A percentile compares a stretch with the other conserved stretches of the same genome.
Evolutionary conservation across 1,140 invertebrate species (phyloP).

Genomic region (Caerostris extrusa): DNA sequence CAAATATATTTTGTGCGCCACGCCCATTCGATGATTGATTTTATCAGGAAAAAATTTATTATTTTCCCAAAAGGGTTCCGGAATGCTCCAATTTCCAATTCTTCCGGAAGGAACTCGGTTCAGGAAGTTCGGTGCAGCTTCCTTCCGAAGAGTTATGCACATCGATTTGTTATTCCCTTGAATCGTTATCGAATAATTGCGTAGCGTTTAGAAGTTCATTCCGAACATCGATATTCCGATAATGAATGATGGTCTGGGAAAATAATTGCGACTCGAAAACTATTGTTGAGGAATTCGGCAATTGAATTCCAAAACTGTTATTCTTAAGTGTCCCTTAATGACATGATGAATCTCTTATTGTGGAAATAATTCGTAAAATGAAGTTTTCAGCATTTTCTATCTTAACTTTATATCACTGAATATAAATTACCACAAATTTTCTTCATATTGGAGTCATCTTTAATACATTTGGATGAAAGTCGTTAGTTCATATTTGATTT

Average conservation of each 20-base stretch:
- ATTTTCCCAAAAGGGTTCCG: neutral
- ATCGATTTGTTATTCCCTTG: slow-evolving; percentile 58
- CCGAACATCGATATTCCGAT: slow-evolving; percentile 41
- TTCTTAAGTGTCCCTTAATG: too few species aligned
- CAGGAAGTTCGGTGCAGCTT: slow-evolving; percentile 54
- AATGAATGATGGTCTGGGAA: slow-evolving; percentile 7
- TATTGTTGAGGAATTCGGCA: neutral
- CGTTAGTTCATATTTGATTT: too few species aligned
- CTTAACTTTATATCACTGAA: too few species aligned
- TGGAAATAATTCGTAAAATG: too few species aligned
- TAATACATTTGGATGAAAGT: too few species aligned
- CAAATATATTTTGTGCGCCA: too few species aligned
- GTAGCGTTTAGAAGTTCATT: slow-evolving; percentile 54
- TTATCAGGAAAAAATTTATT: neutral
- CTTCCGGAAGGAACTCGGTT: slow-evolving; percentile 24
- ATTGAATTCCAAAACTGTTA: too few species aligned
- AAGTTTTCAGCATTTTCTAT: too few species aligned
- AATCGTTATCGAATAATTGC: slow-evolving; percentile 65
- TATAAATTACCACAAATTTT: too few species aligned
- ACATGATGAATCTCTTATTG: too few species aligned
- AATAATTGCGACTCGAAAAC: neutral
- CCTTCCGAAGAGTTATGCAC: slow-evolving; percentile 32
- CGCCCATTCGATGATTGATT: slow-evolving; percentile 18
- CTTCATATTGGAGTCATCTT: too few species aligned
- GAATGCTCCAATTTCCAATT: neutral